A percentile compares a stretch with the other conserved stretches of the same genome.
Evolutionary conservation across 2,888 invertebrate genomes (phyloP).

Genomic region (Muscina levida): DNA sequence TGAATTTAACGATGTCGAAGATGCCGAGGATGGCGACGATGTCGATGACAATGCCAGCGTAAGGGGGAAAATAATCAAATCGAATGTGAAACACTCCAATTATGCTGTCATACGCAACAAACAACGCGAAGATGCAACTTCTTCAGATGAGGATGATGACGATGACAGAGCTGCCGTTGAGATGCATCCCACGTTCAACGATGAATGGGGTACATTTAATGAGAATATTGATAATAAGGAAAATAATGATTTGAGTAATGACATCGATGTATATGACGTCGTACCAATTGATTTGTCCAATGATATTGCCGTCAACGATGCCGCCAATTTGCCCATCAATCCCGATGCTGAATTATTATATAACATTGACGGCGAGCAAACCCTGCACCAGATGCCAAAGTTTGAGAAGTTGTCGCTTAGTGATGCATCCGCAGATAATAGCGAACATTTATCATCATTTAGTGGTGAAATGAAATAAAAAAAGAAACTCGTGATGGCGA

Average conservation of each 20-base stretch:
- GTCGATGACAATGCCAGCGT: constrained; percentile 35
- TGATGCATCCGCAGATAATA: background rate
- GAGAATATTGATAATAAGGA: constrained; percentile 67
- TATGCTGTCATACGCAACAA: constrained; percentile 55
- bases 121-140: constrained; percentile 75
- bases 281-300: constrained; percentile 78
- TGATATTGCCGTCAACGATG: constrained; percentile 79
- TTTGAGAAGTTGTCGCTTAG: constrained; percentile 73
- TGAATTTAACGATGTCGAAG: constrained; percentile 50
- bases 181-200: constrained; percentile 74
- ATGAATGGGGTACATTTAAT: constrained; percentile 74
- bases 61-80: constrained; percentile 47
- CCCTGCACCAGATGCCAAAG: constrained; percentile 68
- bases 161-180: constrained; percentile 62
- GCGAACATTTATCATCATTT: constrained; percentile 33
- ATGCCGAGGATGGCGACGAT: constrained; percentile 31
- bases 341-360: constrained; percentile 79
- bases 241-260: constrained; percentile 74
- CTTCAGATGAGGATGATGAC: constrained; percentile 73
- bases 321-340: constrained; percentile 74
- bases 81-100: constrained; percentile 60
- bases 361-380: constrained; percentile 60
- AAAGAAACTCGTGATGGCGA: too few species aligned
- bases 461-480: constrained; percentile 32
- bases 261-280: constrained; percentile 75